phyloP scores from a whole-genome alignment of 2,113 vertebrate species.

The Oreocharis arfaki region DNA sequence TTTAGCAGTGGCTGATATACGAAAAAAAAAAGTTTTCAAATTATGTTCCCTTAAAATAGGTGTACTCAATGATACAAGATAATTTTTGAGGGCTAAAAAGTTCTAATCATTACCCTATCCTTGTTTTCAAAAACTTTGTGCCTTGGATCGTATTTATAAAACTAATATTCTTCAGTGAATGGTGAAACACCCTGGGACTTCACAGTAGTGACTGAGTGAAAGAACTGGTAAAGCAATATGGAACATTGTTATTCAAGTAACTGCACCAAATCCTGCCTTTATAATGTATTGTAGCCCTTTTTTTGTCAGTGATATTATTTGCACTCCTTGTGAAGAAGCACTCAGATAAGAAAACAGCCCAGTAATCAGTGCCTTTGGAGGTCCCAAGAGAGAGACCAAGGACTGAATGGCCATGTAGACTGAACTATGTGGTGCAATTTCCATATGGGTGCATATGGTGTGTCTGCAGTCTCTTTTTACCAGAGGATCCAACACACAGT shows the following conservation, averaged over 20 bases:
- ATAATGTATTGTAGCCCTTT: fast-evolving
- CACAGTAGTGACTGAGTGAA: not conserved
- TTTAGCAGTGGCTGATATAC: not conserved
- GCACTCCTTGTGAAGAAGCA: not conserved
- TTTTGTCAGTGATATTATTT: not conserved
- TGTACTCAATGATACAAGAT: not conserved
- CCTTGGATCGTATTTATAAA: not conserved
- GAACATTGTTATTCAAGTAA: not conserved
- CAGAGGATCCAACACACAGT: not conserved
- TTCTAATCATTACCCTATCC: not conserved
- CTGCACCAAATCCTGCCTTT: not conserved
- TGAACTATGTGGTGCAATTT: not conserved
- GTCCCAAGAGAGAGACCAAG: not conserved
- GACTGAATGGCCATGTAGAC: not conserved
- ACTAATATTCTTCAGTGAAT: not conserved
- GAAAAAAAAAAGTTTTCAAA: not conserved
- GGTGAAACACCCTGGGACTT: not conserved
- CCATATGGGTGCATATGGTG: not conserved
- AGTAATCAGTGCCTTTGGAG: not conserved
- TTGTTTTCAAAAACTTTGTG: not conserved
- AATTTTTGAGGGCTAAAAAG: not conserved
- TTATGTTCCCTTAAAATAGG: not conserved
- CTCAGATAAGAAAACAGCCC: not conserved
- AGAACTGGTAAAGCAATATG: not conserved
- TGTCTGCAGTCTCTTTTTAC: not conserved